Base-by-base conservation (phyloP, 1,140 invertebrate species). In the Pissodes strobi region DNA sequence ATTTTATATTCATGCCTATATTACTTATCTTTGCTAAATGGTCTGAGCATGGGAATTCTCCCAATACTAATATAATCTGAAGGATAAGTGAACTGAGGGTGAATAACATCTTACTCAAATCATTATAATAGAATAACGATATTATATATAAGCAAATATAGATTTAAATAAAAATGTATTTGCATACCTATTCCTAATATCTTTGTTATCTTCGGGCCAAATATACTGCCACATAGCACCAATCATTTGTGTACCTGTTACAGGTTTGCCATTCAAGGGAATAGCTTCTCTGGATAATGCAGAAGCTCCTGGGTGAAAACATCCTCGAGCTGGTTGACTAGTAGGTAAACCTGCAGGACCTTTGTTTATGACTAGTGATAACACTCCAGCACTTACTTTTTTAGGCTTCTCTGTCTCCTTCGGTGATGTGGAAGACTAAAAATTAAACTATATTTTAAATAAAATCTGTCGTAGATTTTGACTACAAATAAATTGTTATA, bases 191-290 rank as follows among this genome's bases (percentile, higher is more conserved):
- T 87, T 85, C 70, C 87, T 84, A 58, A 97, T 91, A 64, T 84
- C 82, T 63, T 83, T 77, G 76, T 96, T 90, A 78, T 94, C 90
- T 86, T 91, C 90, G 22, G 97, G 97, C 97, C 97, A 99, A 60
- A 99, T 91, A 82, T 98, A 96, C 38, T 85, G 82, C 69, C 95
- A 76, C 91, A 99, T 95, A 43, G 88, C 88, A 67, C 85, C 85
- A 1, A 97, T 74, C 88, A 99, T 97, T 69, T 97, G 87, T 66
- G 79, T 77, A 15, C 86, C 86, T 1, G 86, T 87, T 15, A 96
- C 87, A 38, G 75, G 52, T 38, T 83, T 75, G 27, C 81, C 80
- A 38, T 75, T 78, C 59, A 87, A 71, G 69, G 82, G 82, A 53
- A 91, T 78, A 77, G 84, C 80, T 79, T 90, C 86, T 79, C 85